phyloP scores from a whole-genome alignment of 2,113 vertebrate species.

The Bubalus kerabau region DNA sequence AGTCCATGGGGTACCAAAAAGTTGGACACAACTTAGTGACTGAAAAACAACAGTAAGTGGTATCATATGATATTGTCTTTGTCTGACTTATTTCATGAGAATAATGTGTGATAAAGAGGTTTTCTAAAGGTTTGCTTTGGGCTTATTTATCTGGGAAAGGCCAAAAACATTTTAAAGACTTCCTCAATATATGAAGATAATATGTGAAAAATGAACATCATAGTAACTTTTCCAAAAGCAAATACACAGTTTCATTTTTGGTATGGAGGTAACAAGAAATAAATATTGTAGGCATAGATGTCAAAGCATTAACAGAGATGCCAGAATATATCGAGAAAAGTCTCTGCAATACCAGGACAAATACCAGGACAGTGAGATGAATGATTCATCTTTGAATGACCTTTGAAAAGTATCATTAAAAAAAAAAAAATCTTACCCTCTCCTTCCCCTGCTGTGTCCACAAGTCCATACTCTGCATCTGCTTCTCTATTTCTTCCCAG shows the following conservation, averaged over 20 bases:
- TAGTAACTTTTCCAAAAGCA: background rate
- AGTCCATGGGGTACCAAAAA: background rate
- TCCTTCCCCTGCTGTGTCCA: background rate
- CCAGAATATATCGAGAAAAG: background rate
- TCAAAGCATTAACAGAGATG: background rate
- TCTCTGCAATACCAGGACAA: background rate
- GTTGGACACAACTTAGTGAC: background rate
- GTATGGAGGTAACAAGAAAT: conserved; percentile 14
- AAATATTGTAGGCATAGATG: background rate
- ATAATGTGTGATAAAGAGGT: background rate
- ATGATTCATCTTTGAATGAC: background rate
- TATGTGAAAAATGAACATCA: background rate
- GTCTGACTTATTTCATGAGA: background rate
- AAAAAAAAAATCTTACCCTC: background rate
- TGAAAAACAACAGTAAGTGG: background rate
- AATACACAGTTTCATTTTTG: background rate
- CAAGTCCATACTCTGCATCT: background rate
- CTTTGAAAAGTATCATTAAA: background rate
- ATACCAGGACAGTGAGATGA: background rate
- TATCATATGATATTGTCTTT: background rate
- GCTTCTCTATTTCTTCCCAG: background rate
- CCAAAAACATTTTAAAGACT: background rate
- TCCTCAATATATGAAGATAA: background rate
- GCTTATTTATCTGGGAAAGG: background rate
- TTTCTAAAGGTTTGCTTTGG: background rate